Evolutionary conservation across 53 echinoderm and acorn worm species (phyloP), one percentile per base, ranked within the genome.

Genomic region (Actinopyga echinites): DNA sequence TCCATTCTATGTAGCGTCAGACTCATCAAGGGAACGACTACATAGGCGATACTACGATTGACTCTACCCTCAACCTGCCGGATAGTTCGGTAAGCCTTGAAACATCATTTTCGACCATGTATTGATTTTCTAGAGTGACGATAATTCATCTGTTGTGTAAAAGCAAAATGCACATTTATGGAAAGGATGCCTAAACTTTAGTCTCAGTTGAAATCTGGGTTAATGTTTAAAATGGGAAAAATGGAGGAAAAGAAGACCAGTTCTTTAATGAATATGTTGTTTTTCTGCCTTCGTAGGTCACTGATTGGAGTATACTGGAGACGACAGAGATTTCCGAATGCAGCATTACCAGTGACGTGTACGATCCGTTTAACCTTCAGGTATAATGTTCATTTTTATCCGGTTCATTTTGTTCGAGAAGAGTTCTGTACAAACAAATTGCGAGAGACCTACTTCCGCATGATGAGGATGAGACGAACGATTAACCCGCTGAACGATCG

Each of bases 11-110:
- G 13, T 79, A 95, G 95, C 64, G 63, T 45, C 95, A 95, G 75
- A 91, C 84, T 34, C 93, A 82, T 38, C 93, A 86, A 44, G 92
- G 87, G 11, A 89, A 86, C 62, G 95, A 89, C 12, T 86, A 91
- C 36, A 20, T 86, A 35, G 74, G 91, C 10, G 95, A 95, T 30
- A 93, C 95, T 23, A 93, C 75, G 11, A 69, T 95, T 2, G 68
- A 80, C 38, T 89, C 83, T 3, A 37, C 56, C 28, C 49, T 92
- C 33, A 43, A 79, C 43, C 67, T 86, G 28, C 57, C 80, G 6
- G 77, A 87, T 38, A 58, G 54, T 56, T 56, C 77, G 31, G 90
- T 86, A 65, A 90, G 82, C 78, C 71, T 23, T 42, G 42, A 71
- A 26, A 71, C 44, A 44, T 49, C 49, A 15, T 49, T 69, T 71